These are phyloP conservation scores for Amphiprion clarkii DNA, from an alignment of 2,797 vertebrate genomes.

Conservation along the genomic window DNA sequence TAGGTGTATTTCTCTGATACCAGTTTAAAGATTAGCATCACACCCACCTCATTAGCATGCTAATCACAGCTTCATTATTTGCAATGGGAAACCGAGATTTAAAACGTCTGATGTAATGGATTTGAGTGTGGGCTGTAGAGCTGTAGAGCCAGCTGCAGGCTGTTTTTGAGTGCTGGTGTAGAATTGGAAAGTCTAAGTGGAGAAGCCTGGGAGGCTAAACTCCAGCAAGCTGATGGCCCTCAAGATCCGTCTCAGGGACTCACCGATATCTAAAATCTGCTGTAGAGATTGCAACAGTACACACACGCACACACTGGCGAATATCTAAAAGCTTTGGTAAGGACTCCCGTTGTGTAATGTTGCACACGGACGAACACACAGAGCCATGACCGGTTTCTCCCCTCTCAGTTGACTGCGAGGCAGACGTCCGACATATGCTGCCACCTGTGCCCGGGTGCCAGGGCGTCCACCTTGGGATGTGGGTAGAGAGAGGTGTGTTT, in stretches of 20 bases:
- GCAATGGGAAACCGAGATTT: conserved; percentile 74
- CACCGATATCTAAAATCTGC: conserved; percentile 32
- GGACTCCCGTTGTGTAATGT: conserved; percentile 11
- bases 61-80: conserved; percentile 77
- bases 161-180: conserved; percentile 31
- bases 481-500: conserved; percentile 25
- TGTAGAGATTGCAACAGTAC: conserved; percentile 23
- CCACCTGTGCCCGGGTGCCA: conserved; percentile 72
- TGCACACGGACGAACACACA: conserved; percentile 10
- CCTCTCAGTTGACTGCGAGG: conserved; percentile 30
- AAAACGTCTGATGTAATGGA: conserved; percentile 69
- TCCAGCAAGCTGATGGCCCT: conserved; percentile 52
- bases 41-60: conserved; percentile 73
- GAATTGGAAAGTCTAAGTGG: conserved; percentile 55
- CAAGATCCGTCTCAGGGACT: conserved; percentile 47
- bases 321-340: conserved; percentile 29
- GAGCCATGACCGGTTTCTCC: conserved; percentile 9
- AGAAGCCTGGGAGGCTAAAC: conserved; percentile 36
- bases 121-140: conserved; percentile 66
- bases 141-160: conserved; percentile 44
- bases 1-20: conserved; percentile 8
- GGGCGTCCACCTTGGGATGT: conserved; percentile 33
- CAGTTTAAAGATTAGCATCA: conserved; percentile 68
- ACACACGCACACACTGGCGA: background rate
- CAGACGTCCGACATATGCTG: conserved; percentile 70